Evolutionary conservation across 2,888 invertebrate genomes (phyloP).

Genomic region (Euplexia lucipara): DNA sequence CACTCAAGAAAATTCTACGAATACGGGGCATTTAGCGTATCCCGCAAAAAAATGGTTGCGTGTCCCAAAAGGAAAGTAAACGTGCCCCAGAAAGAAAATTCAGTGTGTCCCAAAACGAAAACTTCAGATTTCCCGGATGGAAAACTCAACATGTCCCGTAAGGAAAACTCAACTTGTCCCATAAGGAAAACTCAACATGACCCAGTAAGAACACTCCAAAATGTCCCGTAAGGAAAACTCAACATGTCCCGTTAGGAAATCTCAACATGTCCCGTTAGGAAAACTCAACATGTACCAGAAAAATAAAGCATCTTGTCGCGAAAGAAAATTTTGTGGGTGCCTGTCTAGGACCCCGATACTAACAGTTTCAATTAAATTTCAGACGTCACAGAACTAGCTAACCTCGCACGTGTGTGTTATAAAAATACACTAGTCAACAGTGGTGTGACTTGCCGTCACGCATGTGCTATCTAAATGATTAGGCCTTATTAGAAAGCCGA

Average conservation of each 20-base stretch:
- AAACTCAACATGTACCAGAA: too few species aligned
- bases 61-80: neutral
- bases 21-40: neutral
- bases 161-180: too few species aligned
- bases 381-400: neutral
- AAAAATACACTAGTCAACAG: constrained; percentile 15
- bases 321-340: too few species aligned
- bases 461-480: constrained; percentile 26
- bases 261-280: neutral
- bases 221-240: neutral
- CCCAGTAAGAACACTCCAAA: neutral
- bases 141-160: neutral
- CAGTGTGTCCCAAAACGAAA: neutral
- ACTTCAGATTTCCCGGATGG: too few species aligned
- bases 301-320: too few species aligned
- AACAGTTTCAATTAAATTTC: too few species aligned
- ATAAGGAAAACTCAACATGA: neutral
- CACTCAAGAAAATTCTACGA: neutral
- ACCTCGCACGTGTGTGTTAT: neutral
- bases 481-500: constrained; percentile 10
- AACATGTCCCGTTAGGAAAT: neutral
- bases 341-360: too few species aligned
- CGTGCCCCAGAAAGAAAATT: neutral
- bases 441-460: constrained; percentile 27
- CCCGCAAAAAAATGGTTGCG: neutral